A percentile compares a stretch with the other conserved stretches of the same genome.
Conservation (phyloP, 2,797 vertebrate species). For the Tarsius wallacei region DNA sequence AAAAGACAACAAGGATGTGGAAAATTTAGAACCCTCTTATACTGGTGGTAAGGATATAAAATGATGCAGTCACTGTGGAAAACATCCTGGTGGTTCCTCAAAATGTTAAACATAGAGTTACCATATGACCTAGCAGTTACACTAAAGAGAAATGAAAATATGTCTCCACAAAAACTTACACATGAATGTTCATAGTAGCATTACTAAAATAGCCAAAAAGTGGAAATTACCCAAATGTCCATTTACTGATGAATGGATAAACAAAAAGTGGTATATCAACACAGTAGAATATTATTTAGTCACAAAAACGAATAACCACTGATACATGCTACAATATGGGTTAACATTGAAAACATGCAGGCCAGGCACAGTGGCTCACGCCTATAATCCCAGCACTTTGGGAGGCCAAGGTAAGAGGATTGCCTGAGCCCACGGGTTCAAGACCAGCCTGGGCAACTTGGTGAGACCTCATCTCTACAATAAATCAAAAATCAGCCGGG, state of each 20-base stretch:
- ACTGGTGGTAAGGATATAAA: neutral
- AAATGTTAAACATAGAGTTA: slow-evolving; percentile 47
- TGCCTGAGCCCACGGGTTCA: no score
- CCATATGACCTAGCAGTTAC: slow-evolving; percentile 32
- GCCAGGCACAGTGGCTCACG: no score
- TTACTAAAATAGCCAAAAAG: neutral
- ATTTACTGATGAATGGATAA: slow-evolving; percentile 24
- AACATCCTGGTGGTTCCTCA: neutral
- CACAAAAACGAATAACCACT: slow-evolving; percentile 22
- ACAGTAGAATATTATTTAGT: neutral
- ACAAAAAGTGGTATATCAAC: slow-evolving; percentile 23
- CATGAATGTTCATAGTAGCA: neutral
- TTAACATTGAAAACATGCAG: slow-evolving; percentile 5
- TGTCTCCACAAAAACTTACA: slow-evolving; percentile 9
- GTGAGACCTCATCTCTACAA: no score
- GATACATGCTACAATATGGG: neutral
- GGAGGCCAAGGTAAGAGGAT: no score
- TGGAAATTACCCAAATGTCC: slow-evolving; percentile 48
- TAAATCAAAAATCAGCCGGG: no score
- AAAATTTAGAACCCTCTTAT: neutral
- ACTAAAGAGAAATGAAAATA: slow-evolving; percentile 23
- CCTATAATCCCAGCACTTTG: no score
- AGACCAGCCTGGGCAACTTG: no score
- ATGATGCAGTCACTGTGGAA: neutral
- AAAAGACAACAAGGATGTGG: neutral